A percentile compares a stretch with the other conserved stretches of the same genome.
These are phyloP conservation scores for Xiphophorus maculatus DNA, from an alignment of 2,113 vertebrate species.

Conservation along the genomic window DNA sequence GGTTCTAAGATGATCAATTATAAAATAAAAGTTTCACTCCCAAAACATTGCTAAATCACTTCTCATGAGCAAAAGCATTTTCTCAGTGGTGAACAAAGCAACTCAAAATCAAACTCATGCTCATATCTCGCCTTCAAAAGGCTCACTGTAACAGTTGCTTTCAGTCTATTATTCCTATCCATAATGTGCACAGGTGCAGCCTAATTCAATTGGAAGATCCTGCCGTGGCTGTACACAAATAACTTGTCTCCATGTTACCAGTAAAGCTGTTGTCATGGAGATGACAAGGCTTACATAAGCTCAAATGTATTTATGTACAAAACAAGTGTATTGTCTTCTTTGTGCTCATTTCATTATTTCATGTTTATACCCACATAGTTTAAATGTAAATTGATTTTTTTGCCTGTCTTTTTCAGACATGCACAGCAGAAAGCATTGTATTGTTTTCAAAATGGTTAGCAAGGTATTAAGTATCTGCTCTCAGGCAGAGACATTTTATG, in stretches of 20 bases:
- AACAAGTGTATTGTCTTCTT: conserved; percentile 66
- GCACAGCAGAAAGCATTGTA: conserved; percentile 2
- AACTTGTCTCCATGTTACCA: conserved; percentile 77
- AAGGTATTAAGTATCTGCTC: conserved; percentile 37
- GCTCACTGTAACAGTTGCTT: conserved; percentile 48
- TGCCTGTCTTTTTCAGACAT: conserved; percentile 12
- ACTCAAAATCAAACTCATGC: conserved; percentile 41
- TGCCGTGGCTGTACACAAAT: conserved; percentile 81
- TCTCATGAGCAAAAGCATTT: neutral
- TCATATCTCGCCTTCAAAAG: conserved; percentile 50
- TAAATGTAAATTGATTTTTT: conserved; percentile 46
- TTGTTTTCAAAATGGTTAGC: conserved; percentile 26
- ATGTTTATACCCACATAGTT: conserved; percentile 64
- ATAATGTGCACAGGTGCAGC: conserved; percentile 84
- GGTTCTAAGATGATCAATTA: neutral
- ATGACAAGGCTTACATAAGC: conserved; percentile 81
- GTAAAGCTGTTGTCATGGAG: conserved; percentile 83
- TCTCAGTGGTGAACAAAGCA: conserved; percentile 17
- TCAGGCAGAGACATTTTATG: conserved; percentile 31
- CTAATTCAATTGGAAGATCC: conserved; percentile 83
- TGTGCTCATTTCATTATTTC: conserved; percentile 70
- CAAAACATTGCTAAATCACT: conserved; percentile 15
- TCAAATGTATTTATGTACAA: conserved; percentile 70
- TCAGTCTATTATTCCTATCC: conserved; percentile 74
- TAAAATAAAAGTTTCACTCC: conserved; percentile 4